phyloP scores from a whole-genome alignment of 2,113 vertebrate genomes.

The Empidonax traillii region DNA sequence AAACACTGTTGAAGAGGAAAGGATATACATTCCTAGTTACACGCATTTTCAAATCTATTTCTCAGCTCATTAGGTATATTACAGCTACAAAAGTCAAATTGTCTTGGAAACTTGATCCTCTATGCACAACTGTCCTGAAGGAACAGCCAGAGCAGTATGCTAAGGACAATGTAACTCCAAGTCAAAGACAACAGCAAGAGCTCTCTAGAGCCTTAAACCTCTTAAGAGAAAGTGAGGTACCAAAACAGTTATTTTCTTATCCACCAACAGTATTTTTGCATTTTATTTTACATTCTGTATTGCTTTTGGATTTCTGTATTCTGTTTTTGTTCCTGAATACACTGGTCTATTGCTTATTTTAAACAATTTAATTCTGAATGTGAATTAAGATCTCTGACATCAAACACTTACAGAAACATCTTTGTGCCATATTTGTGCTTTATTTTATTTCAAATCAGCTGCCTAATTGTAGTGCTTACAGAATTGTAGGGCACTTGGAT shows the following conservation, averaged over 20 bases:
- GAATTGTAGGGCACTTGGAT: not conserved
- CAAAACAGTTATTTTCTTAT: not conserved
- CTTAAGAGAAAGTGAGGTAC: not conserved
- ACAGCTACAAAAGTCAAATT: not conserved
- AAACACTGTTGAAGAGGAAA: not conserved
- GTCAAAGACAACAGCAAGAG: not conserved
- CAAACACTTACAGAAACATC: not conserved
- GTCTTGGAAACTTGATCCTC: not conserved
- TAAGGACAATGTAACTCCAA: not conserved
- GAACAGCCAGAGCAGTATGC: not conserved
- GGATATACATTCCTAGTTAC: not conserved
- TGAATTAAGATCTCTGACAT: not conserved
- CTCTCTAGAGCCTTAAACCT: not conserved
- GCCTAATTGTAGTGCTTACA: not conserved
- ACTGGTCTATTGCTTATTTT: not conserved
- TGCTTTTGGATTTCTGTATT: not conserved
- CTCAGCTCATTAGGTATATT: not conserved
- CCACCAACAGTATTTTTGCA: not conserved
- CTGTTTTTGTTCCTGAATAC: not conserved
- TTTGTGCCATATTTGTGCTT: constrained; percentile 9
- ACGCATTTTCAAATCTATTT: not conserved
- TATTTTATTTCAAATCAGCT: constrained; percentile 2
- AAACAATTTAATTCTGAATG: constrained; percentile 20
- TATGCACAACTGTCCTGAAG: not conserved
- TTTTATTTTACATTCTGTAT: not conserved